phyloP scores from a whole-genome alignment of 2,797 vertebrate genomes.

The Amniataba percoides region DNA sequence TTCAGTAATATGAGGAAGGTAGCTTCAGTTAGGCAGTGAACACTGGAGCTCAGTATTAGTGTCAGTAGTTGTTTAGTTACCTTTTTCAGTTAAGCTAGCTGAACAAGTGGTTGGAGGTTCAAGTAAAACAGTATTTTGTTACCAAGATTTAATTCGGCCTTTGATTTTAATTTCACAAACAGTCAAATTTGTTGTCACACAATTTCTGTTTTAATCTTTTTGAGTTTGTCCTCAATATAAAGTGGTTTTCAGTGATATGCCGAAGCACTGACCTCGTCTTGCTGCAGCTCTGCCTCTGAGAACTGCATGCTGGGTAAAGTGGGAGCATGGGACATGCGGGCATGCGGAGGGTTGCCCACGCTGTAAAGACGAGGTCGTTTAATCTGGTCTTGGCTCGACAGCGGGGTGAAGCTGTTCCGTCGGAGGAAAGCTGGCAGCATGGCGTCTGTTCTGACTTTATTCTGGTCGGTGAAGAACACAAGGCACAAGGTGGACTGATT shows the following conservation, averaged over 20 bases:
- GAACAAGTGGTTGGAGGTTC: background rate
- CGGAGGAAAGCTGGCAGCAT: slow-evolving; percentile 86
- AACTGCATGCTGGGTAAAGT: slow-evolving; percentile 82
- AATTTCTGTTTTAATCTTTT: background rate
- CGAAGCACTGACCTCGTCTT: slow-evolving; percentile 84
- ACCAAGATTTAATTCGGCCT: background rate
- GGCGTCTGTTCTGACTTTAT: slow-evolving; percentile 59
- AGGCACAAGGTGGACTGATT: slow-evolving; percentile 5
- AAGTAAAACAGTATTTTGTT: background rate
- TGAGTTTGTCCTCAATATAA: background rate
- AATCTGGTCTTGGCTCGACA: slow-evolving; percentile 91
- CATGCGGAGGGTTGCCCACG: slow-evolving; percentile 85
- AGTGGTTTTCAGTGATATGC: slow-evolving; percentile 24
- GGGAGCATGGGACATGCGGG: slow-evolving; percentile 78
- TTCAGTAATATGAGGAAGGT: background rate
- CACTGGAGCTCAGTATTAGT: background rate
- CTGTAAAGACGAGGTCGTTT: slow-evolving; percentile 92
- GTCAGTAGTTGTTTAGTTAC: no score
- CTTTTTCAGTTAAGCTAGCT: no score
- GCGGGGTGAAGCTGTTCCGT: slow-evolving; percentile 94
- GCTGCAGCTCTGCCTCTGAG: slow-evolving; percentile 81
- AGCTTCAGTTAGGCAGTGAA: background rate
- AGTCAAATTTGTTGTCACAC: background rate
- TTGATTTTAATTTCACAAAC: background rate
- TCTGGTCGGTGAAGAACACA: slow-evolving; percentile 79